Evolutionary conservation across 2,888 invertebrate species (phyloP).

Genomic region (Trichacis sp.): DNA sequence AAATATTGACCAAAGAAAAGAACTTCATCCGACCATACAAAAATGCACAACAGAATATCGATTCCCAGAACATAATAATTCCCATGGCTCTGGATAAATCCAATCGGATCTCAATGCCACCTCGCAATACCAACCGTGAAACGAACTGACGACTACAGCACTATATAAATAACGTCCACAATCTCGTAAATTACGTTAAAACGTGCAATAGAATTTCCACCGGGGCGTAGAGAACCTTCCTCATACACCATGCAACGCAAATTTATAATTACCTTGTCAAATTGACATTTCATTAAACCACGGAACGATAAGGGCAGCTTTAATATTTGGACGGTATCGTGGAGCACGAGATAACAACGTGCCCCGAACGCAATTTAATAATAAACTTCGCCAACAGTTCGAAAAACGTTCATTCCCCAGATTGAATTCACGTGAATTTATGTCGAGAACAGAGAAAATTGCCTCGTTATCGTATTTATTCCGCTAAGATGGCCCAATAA

Average conservation of each 20-base stretch:
- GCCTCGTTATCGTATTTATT: neutral
- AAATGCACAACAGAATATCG: too few relatives aligned
- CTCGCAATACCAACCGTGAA: too few relatives aligned
- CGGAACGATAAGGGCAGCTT: neutral
- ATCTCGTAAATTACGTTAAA: neutral
- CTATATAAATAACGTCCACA: neutral
- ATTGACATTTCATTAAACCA: neutral
- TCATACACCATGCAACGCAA: neutral
- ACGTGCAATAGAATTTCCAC: neutral
- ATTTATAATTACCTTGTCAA: slow-evolving; percentile 1
- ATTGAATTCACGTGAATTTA: neutral
- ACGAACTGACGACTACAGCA: too few relatives aligned
- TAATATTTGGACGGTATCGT: neutral
- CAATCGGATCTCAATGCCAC: too few relatives aligned
- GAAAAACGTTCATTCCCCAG: neutral
- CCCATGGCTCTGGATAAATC: too few relatives aligned
- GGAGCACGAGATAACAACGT: neutral
- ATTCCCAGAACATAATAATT: too few relatives aligned
- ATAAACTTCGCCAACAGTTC: neutral
- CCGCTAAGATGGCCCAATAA: too few relatives aligned
- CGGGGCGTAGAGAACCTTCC: neutral
- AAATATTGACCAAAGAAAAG: too few relatives aligned
- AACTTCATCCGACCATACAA: too few relatives aligned
- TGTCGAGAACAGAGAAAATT: too few relatives aligned
- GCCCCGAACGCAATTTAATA: neutral